Percentiles rank a stretch among this genome's conserved stretches.
Evolutionary conservation across 2,797 vertebrate species (phyloP).

Genomic region (Pterois miles): DNA sequence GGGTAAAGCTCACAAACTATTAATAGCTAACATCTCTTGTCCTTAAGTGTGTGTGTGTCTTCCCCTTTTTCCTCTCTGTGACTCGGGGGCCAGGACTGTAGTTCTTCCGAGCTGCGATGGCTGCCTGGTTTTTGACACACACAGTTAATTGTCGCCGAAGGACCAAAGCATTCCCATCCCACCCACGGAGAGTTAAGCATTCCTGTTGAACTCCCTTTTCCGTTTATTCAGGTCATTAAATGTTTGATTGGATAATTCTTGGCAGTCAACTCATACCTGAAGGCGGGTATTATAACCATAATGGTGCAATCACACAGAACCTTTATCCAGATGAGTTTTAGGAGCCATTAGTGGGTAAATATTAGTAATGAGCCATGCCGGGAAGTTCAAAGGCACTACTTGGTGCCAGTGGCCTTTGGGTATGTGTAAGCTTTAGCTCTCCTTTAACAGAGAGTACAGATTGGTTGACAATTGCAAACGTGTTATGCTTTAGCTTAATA

Average conservation of each 20-base stretch:
- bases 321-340: slow-evolving; percentile 21
- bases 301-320: background rate
- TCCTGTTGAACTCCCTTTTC: background rate
- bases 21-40: slow-evolving; percentile 51
- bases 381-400: slow-evolving; percentile 23
- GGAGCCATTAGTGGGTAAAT: slow-evolving; percentile 41
- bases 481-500: slow-evolving; percentile 10
- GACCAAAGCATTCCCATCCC: background rate
- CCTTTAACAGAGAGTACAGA: slow-evolving; percentile 6
- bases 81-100: background rate
- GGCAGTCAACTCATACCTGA: slow-evolving; percentile 24
- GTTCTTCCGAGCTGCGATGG: slow-evolving; percentile 3
- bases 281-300: background rate
- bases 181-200: slow-evolving; percentile 5
- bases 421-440: background rate
- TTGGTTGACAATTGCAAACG: background rate
- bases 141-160: slow-evolving; percentile 29
- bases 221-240: slow-evolving; percentile 33
- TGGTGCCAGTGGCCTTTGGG: slow-evolving; percentile 29
- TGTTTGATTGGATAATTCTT: slow-evolving; percentile 46
- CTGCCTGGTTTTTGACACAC: slow-evolving; percentile 28
- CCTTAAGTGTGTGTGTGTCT: background rate
- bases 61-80: background rate
- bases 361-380: slow-evolving; percentile 33
- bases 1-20: slow-evolving; percentile 61